A percentile compares a stretch with the other conserved stretches of the same genome.
Conservation (phyloP, 30 jellyfish, hydroid and myxozoan genomes). For the Hydractinia symbiolongicarpus region DNA sequence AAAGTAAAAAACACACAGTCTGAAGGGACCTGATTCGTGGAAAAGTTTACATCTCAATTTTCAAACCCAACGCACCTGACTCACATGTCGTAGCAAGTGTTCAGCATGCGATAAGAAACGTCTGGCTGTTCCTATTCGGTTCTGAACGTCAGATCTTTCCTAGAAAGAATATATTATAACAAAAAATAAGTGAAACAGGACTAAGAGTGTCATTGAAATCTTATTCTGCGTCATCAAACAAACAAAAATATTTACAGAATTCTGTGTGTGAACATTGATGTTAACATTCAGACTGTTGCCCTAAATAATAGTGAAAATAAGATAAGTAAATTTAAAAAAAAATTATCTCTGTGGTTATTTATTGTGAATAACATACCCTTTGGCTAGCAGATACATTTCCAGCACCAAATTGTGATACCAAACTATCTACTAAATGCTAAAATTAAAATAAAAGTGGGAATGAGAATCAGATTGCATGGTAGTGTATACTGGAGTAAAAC, state of each 20-base stretch:
- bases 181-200: not conserved
- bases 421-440: conserved; percentile 72
- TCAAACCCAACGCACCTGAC: not conserved
- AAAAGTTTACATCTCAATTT: too few species aligned
- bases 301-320: not conserved
- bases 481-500: too few species aligned
- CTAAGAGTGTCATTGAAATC: not conserved
- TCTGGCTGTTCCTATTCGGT: conserved; percentile 22
- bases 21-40: too few species aligned
- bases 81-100: conserved; percentile 33
- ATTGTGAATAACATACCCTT: conserved; percentile 25
- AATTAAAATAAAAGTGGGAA: not conserved
- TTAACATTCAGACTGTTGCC: conserved; percentile 42
- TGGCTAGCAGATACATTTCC: conserved; percentile 69
- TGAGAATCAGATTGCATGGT: not conserved
- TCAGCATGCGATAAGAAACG: conserved; percentile 39
- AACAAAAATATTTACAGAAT: conserved; percentile 18
- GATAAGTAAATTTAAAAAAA: not conserved
- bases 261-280: conserved; percentile 24
- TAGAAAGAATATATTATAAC: not conserved
- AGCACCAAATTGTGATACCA: conserved; percentile 79
- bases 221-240: not conserved
- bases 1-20: too few species aligned
- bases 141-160: conserved; percentile 22
- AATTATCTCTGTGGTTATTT: not conserved